Base-by-base conservation (phyloP, 2,888 invertebrate genomes). In the Linnaemya tessellans region DNA sequence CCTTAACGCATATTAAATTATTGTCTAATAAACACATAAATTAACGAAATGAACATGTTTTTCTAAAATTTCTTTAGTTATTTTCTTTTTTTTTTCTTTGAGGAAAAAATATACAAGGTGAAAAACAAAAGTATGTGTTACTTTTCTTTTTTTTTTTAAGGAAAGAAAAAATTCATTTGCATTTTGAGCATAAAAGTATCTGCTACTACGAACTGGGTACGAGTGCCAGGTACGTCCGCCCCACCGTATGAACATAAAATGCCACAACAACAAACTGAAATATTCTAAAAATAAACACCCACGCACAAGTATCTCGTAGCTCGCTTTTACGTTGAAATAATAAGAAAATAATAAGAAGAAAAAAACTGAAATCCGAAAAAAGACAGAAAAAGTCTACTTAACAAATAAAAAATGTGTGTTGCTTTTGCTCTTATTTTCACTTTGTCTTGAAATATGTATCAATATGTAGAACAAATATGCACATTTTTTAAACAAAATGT, bases 391-490 rank as follows among this genome's bases (percentile, higher is more conserved):
- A 51, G 18, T 68, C 41, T 20, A 67, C 20, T 56, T 56, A 49
- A 56, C 35, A 41, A 41, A 46, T 9, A 18, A 54, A 41, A 18
- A 80, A 46, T 46, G n/a, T 20, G 64, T 43, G 68, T 22, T 67
- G 51, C 22, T 67, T 49, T 67, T 18, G 35, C 11, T 68, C 38
- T 46, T 22, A 35, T 54, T 80, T 71, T 67, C 41, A 67, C 41
- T 20, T 71, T 22, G 30, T 54, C 68, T 51, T 68, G 60, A 78
- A 78, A 78, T 78, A 65, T 65, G n/a, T 65, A 49, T 73, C 49
- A 51, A 60, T 80, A 80, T 74, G 74, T 80, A 43, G 80, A 80
- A 51, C 81, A 68, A 74, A 62, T 81, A 68, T 75, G 74, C 60
- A 74, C 74, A 74, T 62, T 67, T 80, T 54, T 73, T 15, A 13